Evolutionary conservation across 2,888 invertebrate genomes (phyloP).

Genomic region (Molorchus minor): DNA sequence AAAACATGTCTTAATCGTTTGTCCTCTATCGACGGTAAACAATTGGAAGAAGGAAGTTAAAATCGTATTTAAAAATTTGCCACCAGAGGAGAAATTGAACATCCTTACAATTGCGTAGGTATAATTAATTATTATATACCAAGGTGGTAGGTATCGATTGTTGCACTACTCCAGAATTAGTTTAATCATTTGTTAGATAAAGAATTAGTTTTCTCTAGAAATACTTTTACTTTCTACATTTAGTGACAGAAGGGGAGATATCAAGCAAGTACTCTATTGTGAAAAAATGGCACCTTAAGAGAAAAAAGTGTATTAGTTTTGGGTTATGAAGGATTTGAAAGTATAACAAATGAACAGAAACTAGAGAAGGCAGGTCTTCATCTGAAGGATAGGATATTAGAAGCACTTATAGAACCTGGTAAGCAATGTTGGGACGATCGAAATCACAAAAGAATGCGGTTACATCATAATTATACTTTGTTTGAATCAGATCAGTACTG

Average conservation of each 20-base stretch:
- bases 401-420: constrained; percentile 69
- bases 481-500: too few species aligned
- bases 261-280: constrained; percentile 38
- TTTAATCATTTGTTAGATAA: too few species aligned
- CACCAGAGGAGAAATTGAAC: constrained; percentile 30
- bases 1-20: constrained; percentile 78
- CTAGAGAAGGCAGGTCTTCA: constrained; percentile 27
- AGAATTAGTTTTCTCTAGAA: too few species aligned
- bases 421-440: too few species aligned
- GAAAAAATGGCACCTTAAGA: constrained; percentile 59
- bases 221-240: constrained; percentile 11
- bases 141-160: too few species aligned
- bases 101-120: constrained; percentile 33
- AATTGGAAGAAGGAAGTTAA: constrained; percentile 91
- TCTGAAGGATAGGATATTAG: constrained; percentile 46
- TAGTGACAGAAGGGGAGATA: constrained; percentile 18
- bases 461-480: too few species aligned
- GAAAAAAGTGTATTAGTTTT: constrained; percentile 72
- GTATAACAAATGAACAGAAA: constrained; percentile 62
- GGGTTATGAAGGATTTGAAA: constrained; percentile 77
- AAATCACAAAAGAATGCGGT: too few species aligned
- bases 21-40: constrained; percentile 86
- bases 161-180: too few species aligned
- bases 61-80: constrained; percentile 71
- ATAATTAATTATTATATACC: constrained; percentile 7